Base-by-base conservation (phyloP, 2,113 vertebrate genomes). In the Saccopteryx bilineata region DNA sequence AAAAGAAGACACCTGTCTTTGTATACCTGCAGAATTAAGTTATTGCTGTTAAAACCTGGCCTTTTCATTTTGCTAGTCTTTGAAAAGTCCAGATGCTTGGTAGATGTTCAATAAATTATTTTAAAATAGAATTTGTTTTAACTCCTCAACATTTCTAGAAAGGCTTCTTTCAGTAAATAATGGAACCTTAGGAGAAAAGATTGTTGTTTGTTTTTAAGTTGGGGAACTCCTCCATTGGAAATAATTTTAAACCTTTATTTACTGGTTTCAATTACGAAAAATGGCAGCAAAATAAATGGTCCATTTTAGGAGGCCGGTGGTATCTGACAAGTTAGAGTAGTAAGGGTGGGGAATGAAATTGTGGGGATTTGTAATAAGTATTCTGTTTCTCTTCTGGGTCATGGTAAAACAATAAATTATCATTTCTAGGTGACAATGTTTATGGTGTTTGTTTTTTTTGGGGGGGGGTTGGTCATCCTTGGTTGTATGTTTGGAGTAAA, bases 331-430 rank as follows among this genome's bases (percentile, higher is more conserved):
- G 84, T 24, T 92, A 75, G 65, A 69, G 28, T 86, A 90, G 76
- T 63, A 39, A 94, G 28, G 24, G 83, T 72, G 71, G 93, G 65
- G 82, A 69, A 79, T 48, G 52, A 92, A 78, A 56, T 66, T 54
- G 19, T 87, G 71, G 85, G 88, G 21, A 84, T 88, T 87, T 80
- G 24, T 96, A 87, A 87, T 81, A 60, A 92, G 71, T 92, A 78
- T 14, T 39, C 66, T 94, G 90, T 87, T 95, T 96, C 69, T 93
- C 85, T 93, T 84, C 96, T 92, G 88, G 81, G 78, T 97, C 92
- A 90, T 90, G 68, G 85, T 96, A 96, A 96, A 92, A 94, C 63
- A 97, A 97, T 96, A 97, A 97, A 95, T 93, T 92, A 87, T 80
- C 69, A 86, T 93, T 85, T 79, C 90, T 94, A 96, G 87, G 80